These are phyloP conservation scores for Tinea pellionella DNA, from an alignment of 2,888 invertebrate genomes.

Conservation along the genomic window DNA sequence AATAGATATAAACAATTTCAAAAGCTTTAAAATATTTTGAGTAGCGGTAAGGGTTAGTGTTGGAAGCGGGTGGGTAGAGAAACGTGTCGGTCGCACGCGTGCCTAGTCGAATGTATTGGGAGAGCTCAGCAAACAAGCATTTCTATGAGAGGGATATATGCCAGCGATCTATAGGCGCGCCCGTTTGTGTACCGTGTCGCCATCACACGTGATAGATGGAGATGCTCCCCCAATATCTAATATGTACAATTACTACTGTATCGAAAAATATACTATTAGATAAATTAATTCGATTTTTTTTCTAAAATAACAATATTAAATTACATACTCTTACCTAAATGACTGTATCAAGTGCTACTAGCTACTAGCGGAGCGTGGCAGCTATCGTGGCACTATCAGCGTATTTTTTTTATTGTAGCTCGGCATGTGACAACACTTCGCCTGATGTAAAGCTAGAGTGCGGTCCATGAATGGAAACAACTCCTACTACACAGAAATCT, in stretches of 20 bases:
- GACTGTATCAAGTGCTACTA: too few species aligned
- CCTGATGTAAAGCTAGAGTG: too few species aligned
- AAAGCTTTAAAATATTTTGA: background rate
- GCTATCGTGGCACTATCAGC: too few species aligned
- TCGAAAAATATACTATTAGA: background rate
- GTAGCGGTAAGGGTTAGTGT: background rate
- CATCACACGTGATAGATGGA: background rate
- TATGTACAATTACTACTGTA: background rate
- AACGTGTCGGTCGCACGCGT: constrained; percentile 12
- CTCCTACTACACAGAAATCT: too few species aligned
- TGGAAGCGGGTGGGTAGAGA: background rate
- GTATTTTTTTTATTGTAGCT: too few species aligned
- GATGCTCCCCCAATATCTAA: background rate
- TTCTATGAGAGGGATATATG: constrained; percentile 16
- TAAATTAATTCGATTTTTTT: background rate
- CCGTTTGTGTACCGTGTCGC: constrained; percentile 8
- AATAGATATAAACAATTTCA: background rate
- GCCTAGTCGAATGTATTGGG: constrained; percentile 15
- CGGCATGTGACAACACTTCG: too few species aligned
- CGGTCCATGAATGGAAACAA: too few species aligned
- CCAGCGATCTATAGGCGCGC: constrained; percentile 10
- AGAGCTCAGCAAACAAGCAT: constrained; percentile 18
- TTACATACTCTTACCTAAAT: too few species aligned
- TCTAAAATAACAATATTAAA: too few species aligned
- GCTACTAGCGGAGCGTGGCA: too few species aligned